Base-by-base conservation (phyloP, 2,888 invertebrate species). In the Stenchaetothrips biformis region DNA sequence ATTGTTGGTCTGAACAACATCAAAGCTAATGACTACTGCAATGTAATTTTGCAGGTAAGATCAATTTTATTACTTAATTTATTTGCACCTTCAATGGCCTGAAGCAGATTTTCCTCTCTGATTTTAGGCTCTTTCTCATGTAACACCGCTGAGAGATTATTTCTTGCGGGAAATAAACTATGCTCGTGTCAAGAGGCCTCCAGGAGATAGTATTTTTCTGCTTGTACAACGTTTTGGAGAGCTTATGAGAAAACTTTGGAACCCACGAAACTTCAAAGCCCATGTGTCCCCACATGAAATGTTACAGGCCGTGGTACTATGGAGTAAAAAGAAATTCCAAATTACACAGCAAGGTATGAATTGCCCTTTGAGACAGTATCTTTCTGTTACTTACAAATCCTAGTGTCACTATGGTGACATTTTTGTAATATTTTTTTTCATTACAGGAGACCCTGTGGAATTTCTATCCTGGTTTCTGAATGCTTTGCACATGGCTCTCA, bases 261-360 rank as follows among this genome's bases (percentile, higher is more conserved):
- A 99, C 87, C 98, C 99, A 0, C 90, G 97, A 74, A 99, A 99
- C 85, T 99, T 99, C 86, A 99, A 99, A 88, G 95, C 99, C 0
- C 99, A 99, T 85, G 99, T 99, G 0, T 98, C 98, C 27, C 99
- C 99, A 0, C 99, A 99, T 86, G 99, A 99, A 90, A 99, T 99
- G 99, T 89, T 99, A 47, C 99, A 99, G 86, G 97, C 99, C 78
- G 96, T 98, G 47, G 97, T 99, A 6, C 88, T 99, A 82, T 97
- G 97, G 95, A 96, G 98, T 85, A 95, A 95, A 87, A 98, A 99
- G 86, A 92, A 93, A 83, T 99, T 99, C 86, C 99, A 99, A 88
- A 98, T 99, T 86, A 99, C 98, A 1, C 94, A 97, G 85, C 99
- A 99, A 89, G 98, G 96, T 94, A 86, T 86, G 86, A 84, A 80